Percentiles rank a stretch among this genome's conserved stretches.
Evolutionary conservation across 2,888 invertebrate genomes (phyloP).

Genomic region (Venusia cambrica): DNA sequence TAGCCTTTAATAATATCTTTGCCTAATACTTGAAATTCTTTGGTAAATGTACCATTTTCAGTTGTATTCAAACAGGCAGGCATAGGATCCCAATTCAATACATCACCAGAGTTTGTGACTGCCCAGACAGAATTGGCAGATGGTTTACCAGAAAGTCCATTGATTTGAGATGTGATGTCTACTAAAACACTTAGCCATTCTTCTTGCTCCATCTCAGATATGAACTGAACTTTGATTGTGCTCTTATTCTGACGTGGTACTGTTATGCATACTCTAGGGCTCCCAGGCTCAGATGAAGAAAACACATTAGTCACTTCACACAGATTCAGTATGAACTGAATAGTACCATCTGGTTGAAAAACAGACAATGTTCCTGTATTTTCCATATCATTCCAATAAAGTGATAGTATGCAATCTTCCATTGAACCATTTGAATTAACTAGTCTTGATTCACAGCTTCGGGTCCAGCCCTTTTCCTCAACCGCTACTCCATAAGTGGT

Average conservation of each 20-base stretch:
- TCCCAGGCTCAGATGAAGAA: conserved; percentile 90
- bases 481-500: conserved; percentile 87
- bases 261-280: conserved; percentile 87
- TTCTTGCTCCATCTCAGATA: conserved; percentile 91
- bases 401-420: conserved; percentile 89
- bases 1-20: conserved; percentile 83
- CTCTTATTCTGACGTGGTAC: conserved; percentile 83
- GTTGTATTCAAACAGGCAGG: conserved; percentile 80
- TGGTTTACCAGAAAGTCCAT: conserved; percentile 86
- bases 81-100: conserved; percentile 89
- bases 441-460: conserved; percentile 89
- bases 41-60: conserved; percentile 76
- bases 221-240: conserved; percentile 88
- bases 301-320: conserved; percentile 89
- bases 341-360: conserved; percentile 88
- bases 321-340: conserved; percentile 86
- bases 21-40: conserved; percentile 86
- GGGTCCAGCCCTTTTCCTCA: conserved; percentile 92
- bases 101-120: conserved; percentile 88
- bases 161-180: conserved; percentile 88
- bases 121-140: conserved; percentile 89
- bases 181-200: conserved; percentile 93
- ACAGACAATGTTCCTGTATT: conserved; percentile 88
- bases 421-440: conserved; percentile 76
- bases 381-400: conserved; percentile 90